Percentiles rank a stretch among this genome's conserved stretches.
Evolutionary conservation across 2,888 invertebrate species (phyloP).

Genomic region (Ypsolopha sequella): DNA sequence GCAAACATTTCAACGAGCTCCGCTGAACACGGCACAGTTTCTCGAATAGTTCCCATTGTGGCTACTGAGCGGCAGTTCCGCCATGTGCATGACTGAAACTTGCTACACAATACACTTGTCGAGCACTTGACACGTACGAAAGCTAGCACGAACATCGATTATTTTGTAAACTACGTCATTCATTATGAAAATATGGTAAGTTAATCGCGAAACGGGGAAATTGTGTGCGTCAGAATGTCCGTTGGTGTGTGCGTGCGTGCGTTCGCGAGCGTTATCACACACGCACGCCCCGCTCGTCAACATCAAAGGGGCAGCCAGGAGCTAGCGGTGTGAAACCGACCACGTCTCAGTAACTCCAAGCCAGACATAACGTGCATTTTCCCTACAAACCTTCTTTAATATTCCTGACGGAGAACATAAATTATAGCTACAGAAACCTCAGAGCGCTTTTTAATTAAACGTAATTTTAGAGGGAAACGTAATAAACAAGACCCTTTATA

Average conservation of each 20-base stretch:
- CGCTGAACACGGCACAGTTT: not conserved
- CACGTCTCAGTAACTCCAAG: conserved; percentile 13
- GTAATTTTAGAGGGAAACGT: not conserved
- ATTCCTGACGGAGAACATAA: not conserved
- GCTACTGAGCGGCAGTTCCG: not conserved
- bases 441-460: not conserved
- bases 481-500: not conserved
- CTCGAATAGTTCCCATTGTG: not conserved
- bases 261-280: conserved; percentile 15
- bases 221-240: not conserved
- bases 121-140: not conserved
- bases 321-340: conserved; percentile 15
- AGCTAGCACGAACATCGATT: too few relatives aligned
- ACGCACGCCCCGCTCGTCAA: conserved; percentile 18
- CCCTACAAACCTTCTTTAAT: not conserved
- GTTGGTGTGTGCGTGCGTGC: not conserved
- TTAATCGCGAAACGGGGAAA: too few relatives aligned
- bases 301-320: conserved; percentile 18
- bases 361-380: not conserved
- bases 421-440: not conserved
- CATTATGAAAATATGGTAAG: too few relatives aligned
- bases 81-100: not conserved
- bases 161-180: too few relatives aligned
- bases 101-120: not conserved
- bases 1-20: conserved; percentile 2